These are phyloP conservation scores for Catocala sponsa DNA, from an alignment of 2,888 invertebrate genomes.

Conservation along the genomic window DNA sequence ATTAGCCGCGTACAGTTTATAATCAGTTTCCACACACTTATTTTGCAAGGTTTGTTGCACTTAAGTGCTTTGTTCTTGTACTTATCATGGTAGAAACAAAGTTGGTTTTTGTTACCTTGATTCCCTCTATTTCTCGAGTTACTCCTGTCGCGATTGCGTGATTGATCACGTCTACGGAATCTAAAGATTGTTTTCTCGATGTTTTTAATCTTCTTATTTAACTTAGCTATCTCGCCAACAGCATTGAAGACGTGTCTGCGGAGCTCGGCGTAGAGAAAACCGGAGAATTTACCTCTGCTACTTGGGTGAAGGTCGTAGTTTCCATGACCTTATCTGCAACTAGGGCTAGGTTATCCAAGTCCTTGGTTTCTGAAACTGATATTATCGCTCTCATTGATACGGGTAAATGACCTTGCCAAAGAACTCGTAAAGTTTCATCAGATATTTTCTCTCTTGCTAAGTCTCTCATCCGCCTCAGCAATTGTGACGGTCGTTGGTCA, in stretches of 20 bases:
- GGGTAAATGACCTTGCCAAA: background rate
- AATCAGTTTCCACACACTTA: background rate
- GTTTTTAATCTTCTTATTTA: background rate
- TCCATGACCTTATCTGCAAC: no score
- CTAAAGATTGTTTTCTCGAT: background rate
- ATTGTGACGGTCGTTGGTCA: background rate
- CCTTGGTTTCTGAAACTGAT: constrained; percentile 2
- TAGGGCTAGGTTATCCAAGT: background rate
- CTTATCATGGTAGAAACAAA: constrained; percentile 4
- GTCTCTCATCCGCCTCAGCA: background rate
- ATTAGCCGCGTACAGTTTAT: constrained; percentile 19
- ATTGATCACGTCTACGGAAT: background rate
- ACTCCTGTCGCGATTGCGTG: background rate
- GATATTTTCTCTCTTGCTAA: background rate
- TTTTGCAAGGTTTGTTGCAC: background rate
- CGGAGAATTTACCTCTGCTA: background rate
- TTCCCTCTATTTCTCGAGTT: background rate
- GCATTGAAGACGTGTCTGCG: background rate
- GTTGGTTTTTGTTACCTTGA: background rate
- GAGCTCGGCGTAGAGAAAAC: background rate
- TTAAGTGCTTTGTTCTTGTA: background rate
- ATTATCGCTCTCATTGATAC: background rate
- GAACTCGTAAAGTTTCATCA: background rate
- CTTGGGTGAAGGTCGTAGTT: no score
- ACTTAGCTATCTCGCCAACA: background rate